Conservation (phyloP, 2,797 vertebrate genomes). For the Vespertilio murinus region DNA sequence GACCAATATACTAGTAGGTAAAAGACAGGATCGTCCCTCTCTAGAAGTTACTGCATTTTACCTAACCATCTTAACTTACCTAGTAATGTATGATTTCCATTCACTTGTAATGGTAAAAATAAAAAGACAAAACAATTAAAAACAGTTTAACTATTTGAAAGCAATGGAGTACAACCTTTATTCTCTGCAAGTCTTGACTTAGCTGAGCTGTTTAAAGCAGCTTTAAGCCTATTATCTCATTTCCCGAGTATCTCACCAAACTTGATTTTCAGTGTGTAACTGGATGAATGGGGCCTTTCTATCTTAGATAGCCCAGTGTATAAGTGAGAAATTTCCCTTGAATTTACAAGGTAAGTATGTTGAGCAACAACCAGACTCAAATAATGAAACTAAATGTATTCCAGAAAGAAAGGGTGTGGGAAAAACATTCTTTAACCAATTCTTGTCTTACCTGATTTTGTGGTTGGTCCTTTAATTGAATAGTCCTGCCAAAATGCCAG, state of each 20-base stretch:
- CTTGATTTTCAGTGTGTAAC: slow-evolving; percentile 72
- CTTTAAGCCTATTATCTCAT: slow-evolving; percentile 66
- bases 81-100: background rate
- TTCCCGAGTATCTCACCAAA: slow-evolving; percentile 71
- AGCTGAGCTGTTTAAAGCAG: slow-evolving; percentile 36
- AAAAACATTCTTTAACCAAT: background rate
- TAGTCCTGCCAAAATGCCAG: slow-evolving; percentile 92
- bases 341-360: slow-evolving; percentile 24
- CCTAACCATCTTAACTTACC: slow-evolving; percentile 22
- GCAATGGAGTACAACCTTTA: background rate
- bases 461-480: slow-evolving; percentile 76
- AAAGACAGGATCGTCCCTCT: background rate
- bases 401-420: background rate
- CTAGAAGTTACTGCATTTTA: background rate
- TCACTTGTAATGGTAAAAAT: slow-evolving; percentile 15
- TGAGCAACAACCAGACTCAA: slow-evolving; percentile 61
- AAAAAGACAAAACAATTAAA: background rate
- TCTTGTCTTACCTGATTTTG: slow-evolving; percentile 80
- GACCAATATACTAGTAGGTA: background rate
- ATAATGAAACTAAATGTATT: slow-evolving; percentile 41
- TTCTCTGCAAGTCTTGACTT: slow-evolving; percentile 67
- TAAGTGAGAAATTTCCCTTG: slow-evolving; percentile 43
- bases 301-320: slow-evolving; percentile 17
- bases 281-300: background rate
- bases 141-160: slow-evolving; percentile 14